phyloP scores from a whole-genome alignment of 2,113 vertebrate species.

The Cinclus cinclus region DNA sequence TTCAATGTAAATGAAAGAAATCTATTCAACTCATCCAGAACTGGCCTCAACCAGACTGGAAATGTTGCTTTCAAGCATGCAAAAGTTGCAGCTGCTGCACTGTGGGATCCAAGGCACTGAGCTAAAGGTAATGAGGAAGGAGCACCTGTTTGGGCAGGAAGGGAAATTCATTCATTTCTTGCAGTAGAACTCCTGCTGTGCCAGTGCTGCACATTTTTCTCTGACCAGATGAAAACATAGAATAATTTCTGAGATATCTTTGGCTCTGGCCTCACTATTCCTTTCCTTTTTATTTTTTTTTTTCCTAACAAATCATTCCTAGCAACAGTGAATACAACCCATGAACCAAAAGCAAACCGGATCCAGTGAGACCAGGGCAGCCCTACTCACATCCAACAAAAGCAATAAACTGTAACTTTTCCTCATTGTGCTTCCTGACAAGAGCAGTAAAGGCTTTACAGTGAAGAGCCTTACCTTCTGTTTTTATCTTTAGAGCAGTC shows the following conservation, averaged over 20 bases:
- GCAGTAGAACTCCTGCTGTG: not conserved
- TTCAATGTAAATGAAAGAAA: not conserved
- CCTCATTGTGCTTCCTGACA: not conserved
- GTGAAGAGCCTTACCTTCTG: slow-evolving; percentile 83
- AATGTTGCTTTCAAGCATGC: not conserved
- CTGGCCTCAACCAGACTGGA: fast-evolving
- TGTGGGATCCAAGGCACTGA: not conserved
- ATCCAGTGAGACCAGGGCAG: not conserved
- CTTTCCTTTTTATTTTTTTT: not conserved
- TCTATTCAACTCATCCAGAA: not conserved
- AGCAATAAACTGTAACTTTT: not conserved
- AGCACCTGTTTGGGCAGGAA: not conserved
- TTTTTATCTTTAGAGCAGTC: slow-evolving; percentile 98
- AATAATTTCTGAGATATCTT: not conserved
- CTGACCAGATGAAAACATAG: not conserved
- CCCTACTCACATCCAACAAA: not conserved
- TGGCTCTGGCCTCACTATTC: not conserved
- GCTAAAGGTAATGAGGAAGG: not conserved
- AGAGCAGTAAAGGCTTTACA: not conserved
- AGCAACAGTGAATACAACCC: not conserved
- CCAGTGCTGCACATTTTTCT: not conserved
- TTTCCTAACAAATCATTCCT: not conserved
- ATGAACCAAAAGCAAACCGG: not conserved
- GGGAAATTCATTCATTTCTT: not conserved
- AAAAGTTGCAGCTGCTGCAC: not conserved